Conservation (phyloP, 1,140 invertebrate species). For the Centruroides vittatus region DNA sequence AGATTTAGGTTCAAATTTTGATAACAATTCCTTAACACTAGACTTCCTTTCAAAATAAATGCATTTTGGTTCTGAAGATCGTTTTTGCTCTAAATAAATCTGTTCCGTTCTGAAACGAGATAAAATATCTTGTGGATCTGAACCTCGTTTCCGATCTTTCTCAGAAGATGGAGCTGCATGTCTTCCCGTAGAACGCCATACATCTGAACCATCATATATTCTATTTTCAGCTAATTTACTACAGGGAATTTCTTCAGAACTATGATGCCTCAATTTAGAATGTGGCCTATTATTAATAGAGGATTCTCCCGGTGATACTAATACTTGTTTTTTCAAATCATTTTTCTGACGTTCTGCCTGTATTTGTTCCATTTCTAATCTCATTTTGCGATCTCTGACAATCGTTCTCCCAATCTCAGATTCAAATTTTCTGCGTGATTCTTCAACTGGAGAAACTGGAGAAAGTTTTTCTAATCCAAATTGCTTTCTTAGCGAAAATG, state of each 20-base stretch:
- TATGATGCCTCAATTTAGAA: not conserved
- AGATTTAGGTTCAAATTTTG: slow-evolving; percentile 25
- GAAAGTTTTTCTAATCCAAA: slow-evolving; percentile 6
- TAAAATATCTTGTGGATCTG: not conserved
- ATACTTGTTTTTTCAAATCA: not conserved
- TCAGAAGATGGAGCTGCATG: not conserved
- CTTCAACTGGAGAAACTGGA: slow-evolving; percentile 20
- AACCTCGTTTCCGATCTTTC: not conserved
- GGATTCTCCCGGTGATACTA: not conserved
- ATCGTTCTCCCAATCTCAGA: slow-evolving; percentile 40
- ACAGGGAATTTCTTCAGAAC: not conserved
- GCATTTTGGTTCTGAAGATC: not conserved
- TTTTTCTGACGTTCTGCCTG: slow-evolving; percentile 13
- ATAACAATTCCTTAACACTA: slow-evolving; percentile 30
- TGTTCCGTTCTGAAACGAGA: not conserved
- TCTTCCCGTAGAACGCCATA: slow-evolving; percentile 3
- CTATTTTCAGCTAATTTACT: slow-evolving; percentile 5
- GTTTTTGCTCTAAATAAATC: not conserved
- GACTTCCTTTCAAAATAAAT: slow-evolving; percentile 21
- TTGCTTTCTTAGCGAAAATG: not conserved
- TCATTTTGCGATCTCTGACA: slow-evolving; percentile 35
- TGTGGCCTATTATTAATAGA: not conserved
- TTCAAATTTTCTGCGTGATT: slow-evolving; percentile 33
- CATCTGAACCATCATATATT: slow-evolving; percentile 3
- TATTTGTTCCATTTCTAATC: slow-evolving; percentile 33